A percentile compares a stretch with the other conserved stretches of the same genome.
Conservation (phyloP, 2,888 invertebrate genomes). For the Spialia ferax region DNA sequence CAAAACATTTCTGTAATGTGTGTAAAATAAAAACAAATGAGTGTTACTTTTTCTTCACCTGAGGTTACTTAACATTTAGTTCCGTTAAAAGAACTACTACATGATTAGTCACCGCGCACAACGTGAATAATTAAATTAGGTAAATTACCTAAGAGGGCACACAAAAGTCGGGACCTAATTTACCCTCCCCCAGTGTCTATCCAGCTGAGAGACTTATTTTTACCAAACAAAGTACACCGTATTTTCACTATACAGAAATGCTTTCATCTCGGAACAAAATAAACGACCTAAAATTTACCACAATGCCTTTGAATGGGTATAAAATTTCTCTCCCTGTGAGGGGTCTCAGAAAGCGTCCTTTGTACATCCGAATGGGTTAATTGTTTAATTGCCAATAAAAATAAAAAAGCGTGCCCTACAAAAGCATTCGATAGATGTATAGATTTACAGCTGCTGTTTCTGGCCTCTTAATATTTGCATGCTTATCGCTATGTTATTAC, state of each 20-base stretch:
- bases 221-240: constrained; percentile 53
- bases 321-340: constrained; percentile 75
- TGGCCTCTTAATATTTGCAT: constrained; percentile 47
- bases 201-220: constrained; percentile 59
- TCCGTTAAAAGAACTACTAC: neutral
- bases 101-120: constrained; percentile 6
- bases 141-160: constrained; percentile 36
- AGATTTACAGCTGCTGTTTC: constrained; percentile 50
- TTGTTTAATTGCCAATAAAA: constrained; percentile 86
- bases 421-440: constrained; percentile 47
- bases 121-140: constrained; percentile 35
- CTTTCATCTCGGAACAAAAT: constrained; percentile 65
- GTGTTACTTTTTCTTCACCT: neutral
- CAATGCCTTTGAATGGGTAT: constrained; percentile 76
- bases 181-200: constrained; percentile 47
- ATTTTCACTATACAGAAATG: constrained; percentile 54
- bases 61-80: neutral
- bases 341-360: constrained; percentile 67
- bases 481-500: constrained; percentile 27
- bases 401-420: constrained; percentile 71
- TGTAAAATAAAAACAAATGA: neutral
- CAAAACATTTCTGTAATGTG: neutral
- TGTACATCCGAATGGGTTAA: constrained; percentile 78
- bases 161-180: constrained; percentile 56
- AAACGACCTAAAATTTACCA: constrained; percentile 72